Evolutionary conservation across 2,113 vertebrate species (phyloP).

Genomic region (Odontophorus gujanensis): DNA sequence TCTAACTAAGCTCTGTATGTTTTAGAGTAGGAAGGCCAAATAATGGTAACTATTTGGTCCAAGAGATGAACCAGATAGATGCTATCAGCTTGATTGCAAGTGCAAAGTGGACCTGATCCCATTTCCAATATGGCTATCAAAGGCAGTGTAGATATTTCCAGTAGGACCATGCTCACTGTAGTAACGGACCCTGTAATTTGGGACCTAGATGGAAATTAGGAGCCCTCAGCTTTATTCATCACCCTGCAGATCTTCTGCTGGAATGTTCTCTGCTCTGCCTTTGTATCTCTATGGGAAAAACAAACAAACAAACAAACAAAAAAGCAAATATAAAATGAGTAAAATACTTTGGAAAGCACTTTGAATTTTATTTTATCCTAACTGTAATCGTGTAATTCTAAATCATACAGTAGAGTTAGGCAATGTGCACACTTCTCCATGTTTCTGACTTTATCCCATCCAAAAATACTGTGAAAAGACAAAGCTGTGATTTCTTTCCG

Average conservation of each 20-base stretch:
- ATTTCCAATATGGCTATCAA: background rate
- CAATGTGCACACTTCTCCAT: background rate
- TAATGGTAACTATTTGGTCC: background rate
- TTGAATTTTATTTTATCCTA: background rate
- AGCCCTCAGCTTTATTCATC: background rate
- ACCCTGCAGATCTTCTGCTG: background rate
- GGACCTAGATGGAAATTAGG: background rate
- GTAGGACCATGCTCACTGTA: background rate
- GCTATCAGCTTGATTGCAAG: background rate
- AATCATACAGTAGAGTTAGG: background rate
- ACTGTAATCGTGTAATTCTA: background rate
- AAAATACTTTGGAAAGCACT: background rate
- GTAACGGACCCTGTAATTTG: background rate
- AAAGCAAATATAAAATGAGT: background rate
- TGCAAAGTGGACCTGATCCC: background rate
- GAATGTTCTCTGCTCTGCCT: background rate
- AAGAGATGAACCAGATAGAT: rapidly evolving
- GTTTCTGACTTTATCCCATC: background rate
- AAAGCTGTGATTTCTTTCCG: constrained; percentile 28
- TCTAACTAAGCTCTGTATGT: background rate
- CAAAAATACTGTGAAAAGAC: constrained; percentile 16
- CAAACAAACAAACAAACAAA: background rate
- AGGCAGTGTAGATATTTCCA: background rate
- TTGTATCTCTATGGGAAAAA: background rate
- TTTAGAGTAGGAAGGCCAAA: background rate